Conservation (phyloP, 2,797 vertebrate genomes). For the Peromyscus aztecus region DNA sequence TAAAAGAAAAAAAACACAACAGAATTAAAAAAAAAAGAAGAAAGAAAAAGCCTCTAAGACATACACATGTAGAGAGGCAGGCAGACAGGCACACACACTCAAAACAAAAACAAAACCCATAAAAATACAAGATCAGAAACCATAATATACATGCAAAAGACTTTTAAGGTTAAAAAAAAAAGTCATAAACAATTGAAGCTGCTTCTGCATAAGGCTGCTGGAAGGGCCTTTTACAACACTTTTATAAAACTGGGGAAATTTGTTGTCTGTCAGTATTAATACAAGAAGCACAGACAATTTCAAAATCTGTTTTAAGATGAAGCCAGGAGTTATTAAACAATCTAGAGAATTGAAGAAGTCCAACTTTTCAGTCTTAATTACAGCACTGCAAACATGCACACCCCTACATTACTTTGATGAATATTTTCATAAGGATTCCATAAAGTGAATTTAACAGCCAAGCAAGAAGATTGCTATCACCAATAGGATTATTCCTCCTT, state of each 20-base stretch:
- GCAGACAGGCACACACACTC: background rate
- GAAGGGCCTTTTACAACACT: slow-evolving; percentile 39
- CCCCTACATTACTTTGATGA: slow-evolving; percentile 75
- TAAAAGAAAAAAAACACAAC: background rate
- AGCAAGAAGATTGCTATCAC: slow-evolving; percentile 70
- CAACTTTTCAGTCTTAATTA: slow-evolving; percentile 64
- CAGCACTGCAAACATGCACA: slow-evolving; percentile 38
- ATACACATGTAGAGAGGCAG: background rate
- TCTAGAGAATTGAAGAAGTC: slow-evolving; percentile 53
- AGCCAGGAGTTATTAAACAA: slow-evolving; percentile 61
- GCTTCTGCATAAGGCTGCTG: background rate
- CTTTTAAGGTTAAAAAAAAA: background rate
- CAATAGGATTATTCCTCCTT: slow-evolving; percentile 72
- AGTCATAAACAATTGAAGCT: background rate
- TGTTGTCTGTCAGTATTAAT: slow-evolving; percentile 40
- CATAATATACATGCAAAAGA: background rate
- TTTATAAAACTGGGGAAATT: slow-evolving; percentile 43
- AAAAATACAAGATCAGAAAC: background rate
- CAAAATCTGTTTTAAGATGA: slow-evolving; percentile 56
- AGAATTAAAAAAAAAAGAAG: background rate
- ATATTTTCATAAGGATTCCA: slow-evolving; percentile 72
- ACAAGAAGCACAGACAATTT: slow-evolving; percentile 2
- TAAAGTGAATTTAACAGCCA: slow-evolving; percentile 77
- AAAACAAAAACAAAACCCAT: background rate
- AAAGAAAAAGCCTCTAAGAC: background rate